Conservation (phyloP, 2,888 invertebrate species). For the Xestia rhomboidea region DNA sequence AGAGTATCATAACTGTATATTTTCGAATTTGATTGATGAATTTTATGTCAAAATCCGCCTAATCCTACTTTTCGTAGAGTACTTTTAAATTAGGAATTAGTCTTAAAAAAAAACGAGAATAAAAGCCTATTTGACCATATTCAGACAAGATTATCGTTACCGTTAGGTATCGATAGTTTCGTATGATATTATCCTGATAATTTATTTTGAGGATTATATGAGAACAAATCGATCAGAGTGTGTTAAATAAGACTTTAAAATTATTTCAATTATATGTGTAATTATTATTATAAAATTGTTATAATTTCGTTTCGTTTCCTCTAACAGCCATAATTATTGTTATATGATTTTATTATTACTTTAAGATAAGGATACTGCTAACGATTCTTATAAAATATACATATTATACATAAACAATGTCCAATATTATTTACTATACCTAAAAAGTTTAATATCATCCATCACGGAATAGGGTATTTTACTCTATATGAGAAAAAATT, state of each 20-base stretch:
- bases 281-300: slow-evolving; percentile 7
- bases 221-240: background rate
- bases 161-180: background rate
- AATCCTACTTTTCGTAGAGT: slow-evolving; percentile 12
- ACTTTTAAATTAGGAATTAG: background rate
- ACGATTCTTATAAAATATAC: slow-evolving; percentile 12
- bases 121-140: background rate
- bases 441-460: background rate
- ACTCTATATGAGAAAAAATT: too few relatives aligned
- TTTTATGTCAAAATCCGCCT: slow-evolving; percentile 58
- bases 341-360: background rate
- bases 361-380: slow-evolving; percentile 13
- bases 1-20: background rate
- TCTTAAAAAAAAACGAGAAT: background rate
- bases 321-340: slow-evolving; percentile 19
- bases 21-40: background rate
- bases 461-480: too few relatives aligned
- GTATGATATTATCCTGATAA: background rate
- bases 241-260: background rate
- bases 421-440: slow-evolving; percentile 5
- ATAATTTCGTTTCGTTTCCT: background rate
- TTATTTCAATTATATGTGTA: background rate
- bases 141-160: background rate
- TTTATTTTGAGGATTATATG: background rate
- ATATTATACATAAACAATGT: background rate